phyloP scores from a whole-genome alignment of 2,888 invertebrate species.

The Epinotia demarniana region DNA sequence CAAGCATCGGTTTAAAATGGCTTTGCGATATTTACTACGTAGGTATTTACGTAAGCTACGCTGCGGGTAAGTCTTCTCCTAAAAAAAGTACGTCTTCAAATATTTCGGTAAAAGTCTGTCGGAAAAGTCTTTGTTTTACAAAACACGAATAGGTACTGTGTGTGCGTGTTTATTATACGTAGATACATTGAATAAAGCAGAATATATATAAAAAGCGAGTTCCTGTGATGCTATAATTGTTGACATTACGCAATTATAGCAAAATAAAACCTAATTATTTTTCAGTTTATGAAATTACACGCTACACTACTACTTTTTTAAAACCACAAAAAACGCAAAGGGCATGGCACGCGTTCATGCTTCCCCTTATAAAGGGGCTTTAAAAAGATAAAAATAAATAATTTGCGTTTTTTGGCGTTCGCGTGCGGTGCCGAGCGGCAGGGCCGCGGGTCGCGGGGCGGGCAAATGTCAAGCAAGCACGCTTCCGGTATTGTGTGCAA shows the following conservation, averaged over 20 bases:
- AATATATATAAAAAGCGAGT: neutral
- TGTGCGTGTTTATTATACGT: too few relatives aligned
- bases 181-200: too few relatives aligned
- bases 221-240: neutral
- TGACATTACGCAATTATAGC: neutral
- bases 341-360: conserved; percentile 49
- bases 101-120: too few relatives aligned
- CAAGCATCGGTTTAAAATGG: too few relatives aligned
- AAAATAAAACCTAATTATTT: conserved; percentile 27
- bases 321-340: conserved; percentile 55
- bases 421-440: conserved; percentile 61
- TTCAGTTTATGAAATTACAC: conserved; percentile 37
- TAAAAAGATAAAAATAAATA: conserved; percentile 75
- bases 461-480: conserved; percentile 68
- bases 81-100: too few relatives aligned
- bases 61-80: too few relatives aligned
- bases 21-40: too few relatives aligned
- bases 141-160: too few relatives aligned
- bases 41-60: too few relatives aligned
- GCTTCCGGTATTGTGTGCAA: conserved; percentile 71
- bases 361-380: conserved; percentile 58
- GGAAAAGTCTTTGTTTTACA: too few relatives aligned
- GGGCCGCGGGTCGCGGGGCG: conserved; percentile 60
- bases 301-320: conserved; percentile 37
- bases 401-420: conserved; percentile 73